Conservation (phyloP, 2,888 invertebrate species). For the Ariolimax columbianus region DNA sequence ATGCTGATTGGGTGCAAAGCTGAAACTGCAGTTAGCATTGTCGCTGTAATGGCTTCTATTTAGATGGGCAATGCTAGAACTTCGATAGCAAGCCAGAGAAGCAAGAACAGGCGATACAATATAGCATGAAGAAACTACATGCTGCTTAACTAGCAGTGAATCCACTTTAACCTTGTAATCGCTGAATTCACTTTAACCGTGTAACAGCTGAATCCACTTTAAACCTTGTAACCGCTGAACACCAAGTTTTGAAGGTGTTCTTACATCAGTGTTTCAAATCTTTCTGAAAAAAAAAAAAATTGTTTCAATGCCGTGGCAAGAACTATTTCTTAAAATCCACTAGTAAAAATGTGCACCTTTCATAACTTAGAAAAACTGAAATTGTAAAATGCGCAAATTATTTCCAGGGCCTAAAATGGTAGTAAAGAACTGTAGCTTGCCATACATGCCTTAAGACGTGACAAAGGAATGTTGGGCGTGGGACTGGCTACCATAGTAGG, state of each 20-base stretch:
- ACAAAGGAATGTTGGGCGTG: no score
- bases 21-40: slow-evolving; percentile 44
- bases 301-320: not conserved
- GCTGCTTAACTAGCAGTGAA: slow-evolving; percentile 61
- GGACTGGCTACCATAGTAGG: no score
- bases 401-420: no score
- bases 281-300: not conserved
- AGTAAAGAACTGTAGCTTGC: no score
- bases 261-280: slow-evolving; percentile 70
- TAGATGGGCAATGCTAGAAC: not conserved
- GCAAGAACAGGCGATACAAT: slow-evolving; percentile 53
- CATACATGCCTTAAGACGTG: no score
- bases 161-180: slow-evolving; percentile 72
- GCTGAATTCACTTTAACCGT: no score
- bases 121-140: slow-evolving; percentile 65
- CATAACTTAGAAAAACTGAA: no score
- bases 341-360: no score
- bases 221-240: slow-evolving; percentile 71
- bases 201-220: no score
- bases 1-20: slow-evolving; percentile 38
- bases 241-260: slow-evolving; percentile 67
- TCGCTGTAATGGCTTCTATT: slow-evolving; percentile 46
- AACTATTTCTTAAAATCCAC: no score
- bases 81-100: not conserved
- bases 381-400: no score